A percentile compares a stretch with the other conserved stretches of the same genome.
These are phyloP conservation scores for Macrotrachela quadricornifera DNA, from an alignment of 1,140 invertebrate species.

Conservation along the genomic window DNA sequence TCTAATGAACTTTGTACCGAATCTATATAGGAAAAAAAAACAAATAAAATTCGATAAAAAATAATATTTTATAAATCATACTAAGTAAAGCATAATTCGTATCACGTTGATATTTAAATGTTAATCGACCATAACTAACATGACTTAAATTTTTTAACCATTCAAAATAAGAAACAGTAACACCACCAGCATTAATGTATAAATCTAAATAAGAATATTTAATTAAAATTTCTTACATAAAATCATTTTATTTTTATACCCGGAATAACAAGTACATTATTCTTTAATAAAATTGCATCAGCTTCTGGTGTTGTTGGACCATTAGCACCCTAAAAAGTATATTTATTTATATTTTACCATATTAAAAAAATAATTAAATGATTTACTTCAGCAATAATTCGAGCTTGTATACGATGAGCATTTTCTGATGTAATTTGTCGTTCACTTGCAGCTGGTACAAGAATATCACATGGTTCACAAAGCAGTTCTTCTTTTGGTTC, in stretches of 20 bases:
- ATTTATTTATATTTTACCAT: too few species aligned
- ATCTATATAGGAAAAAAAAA: constrained; percentile 42
- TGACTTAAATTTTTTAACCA: constrained; percentile 99
- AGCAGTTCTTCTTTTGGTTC: constrained; percentile 68
- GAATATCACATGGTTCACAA: constrained; percentile 86
- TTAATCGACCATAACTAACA: constrained; percentile 88
- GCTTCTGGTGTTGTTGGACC: constrained; percentile 92
- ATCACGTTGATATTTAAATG: constrained; percentile 96
- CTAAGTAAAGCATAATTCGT: constrained; percentile 89
- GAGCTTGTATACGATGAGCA: constrained; percentile 69
- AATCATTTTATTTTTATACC: too few species aligned
- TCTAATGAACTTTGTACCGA: constrained; percentile 96
- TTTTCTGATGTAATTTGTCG: constrained; percentile 86
- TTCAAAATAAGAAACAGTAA: constrained; percentile 98
- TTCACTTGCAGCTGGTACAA: constrained; percentile 86
- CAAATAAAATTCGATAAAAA: not conserved
- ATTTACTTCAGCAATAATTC: constrained; percentile 22
- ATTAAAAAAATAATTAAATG: too few species aligned
- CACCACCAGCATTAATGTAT: constrained; percentile 85
- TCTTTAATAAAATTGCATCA: constrained; percentile 76
- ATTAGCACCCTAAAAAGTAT: constrained; percentile 51
- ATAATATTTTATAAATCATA: constrained; percentile 31
- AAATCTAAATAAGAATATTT: constrained; percentile 14
- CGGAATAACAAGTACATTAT: constrained; percentile 85
- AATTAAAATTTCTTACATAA: too few species aligned